A percentile compares a stretch with the other conserved stretches of the same genome.
Evolutionary conservation across 2,797 vertebrate species (phyloP).

Genomic region (Acanthornis magna): DNA sequence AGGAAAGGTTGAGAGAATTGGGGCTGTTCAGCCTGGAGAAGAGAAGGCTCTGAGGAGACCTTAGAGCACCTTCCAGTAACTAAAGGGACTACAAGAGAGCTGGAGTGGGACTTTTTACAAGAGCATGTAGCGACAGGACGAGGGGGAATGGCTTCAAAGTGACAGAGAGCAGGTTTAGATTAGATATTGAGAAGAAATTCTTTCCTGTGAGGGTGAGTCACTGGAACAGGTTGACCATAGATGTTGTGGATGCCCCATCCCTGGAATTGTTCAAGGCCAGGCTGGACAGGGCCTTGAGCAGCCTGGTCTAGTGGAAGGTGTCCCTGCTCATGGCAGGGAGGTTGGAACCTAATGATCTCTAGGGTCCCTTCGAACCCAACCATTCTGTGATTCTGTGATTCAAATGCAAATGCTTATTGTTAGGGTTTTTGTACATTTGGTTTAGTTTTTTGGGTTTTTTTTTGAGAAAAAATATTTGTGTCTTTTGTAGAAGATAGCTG

Average conservation of each 20-base stretch:
- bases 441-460: neutral
- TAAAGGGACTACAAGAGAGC: too few relatives aligned
- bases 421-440: neutral
- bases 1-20: neutral
- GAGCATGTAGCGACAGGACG: neutral
- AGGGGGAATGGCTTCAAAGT: neutral
- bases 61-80: neutral
- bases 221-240: neutral
- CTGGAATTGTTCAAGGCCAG: neutral
- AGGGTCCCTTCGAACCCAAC: neutral
- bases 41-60: neutral
- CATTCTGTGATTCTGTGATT: neutral
- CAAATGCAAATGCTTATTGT: constrained; percentile 19
- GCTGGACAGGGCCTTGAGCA: neutral
- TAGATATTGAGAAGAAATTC: neutral
- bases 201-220: neutral
- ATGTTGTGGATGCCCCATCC: neutral
- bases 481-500: constrained; percentile 15
- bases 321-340: rapidly evolving
- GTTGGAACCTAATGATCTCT: neutral
- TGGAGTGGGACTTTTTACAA: neutral
- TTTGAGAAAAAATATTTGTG: constrained; percentile 3
- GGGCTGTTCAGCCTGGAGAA: neutral
- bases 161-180: neutral
- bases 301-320: neutral